Evolutionary conservation across 92 coral and sea anemone genomes (phyloP).

Genomic region (Phymanthus crucifer): DNA sequence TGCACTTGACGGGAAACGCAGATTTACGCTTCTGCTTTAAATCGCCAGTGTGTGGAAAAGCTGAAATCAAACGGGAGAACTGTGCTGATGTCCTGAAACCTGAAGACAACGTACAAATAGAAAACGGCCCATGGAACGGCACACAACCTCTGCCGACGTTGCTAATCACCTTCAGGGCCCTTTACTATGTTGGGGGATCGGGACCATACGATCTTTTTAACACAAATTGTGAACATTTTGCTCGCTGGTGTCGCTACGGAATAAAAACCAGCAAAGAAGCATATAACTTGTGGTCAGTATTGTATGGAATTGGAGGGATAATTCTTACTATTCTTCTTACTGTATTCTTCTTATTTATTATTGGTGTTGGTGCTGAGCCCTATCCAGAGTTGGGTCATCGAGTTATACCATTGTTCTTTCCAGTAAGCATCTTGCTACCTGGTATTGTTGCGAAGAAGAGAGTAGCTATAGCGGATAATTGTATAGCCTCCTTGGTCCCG

Average conservation of each 20-base stretch:
- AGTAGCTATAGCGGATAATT: no score
- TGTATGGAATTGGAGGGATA: not conserved
- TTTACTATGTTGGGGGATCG: not conserved
- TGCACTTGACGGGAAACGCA: not conserved
- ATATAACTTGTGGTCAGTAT: not conserved
- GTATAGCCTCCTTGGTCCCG: no score
- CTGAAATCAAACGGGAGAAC: not conserved
- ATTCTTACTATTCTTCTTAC: not conserved
- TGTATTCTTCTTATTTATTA: no score
- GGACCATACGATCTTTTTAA: not conserved
- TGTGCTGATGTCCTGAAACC: not conserved
- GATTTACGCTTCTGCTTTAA: not conserved
- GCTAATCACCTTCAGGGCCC: not conserved
- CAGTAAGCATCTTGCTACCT: no score
- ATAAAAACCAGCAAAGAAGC: not conserved
- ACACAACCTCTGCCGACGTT: not conserved
- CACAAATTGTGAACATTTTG: not conserved
- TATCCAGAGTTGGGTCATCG: no score
- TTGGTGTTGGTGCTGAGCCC: no score
- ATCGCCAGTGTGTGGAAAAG: not conserved
- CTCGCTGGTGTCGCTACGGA: not conserved
- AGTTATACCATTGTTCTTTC: no score
- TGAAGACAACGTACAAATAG: not conserved
- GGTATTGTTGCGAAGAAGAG: no score
- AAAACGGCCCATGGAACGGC: not conserved